These are phyloP conservation scores for Drosophila santomea DNA, from an alignment of 1,140 invertebrate genomes.

Conservation along the genomic window DNA sequence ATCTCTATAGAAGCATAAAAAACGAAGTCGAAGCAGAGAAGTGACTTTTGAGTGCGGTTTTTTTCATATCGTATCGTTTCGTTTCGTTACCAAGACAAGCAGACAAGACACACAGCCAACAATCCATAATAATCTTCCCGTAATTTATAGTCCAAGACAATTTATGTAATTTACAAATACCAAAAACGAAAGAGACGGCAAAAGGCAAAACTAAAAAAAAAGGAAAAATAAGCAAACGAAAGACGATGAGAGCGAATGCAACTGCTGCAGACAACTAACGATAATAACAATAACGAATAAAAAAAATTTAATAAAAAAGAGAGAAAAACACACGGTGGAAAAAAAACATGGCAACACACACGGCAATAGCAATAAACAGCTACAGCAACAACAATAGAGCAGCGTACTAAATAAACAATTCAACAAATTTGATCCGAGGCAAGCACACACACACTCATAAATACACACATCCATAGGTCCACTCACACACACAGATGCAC, in stretches of 20 bases:
- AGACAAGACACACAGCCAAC: constrained; percentile 46
- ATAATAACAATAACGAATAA: constrained; percentile 78
- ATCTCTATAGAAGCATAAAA: constrained; percentile 74
- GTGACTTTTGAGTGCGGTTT: constrained; percentile 30
- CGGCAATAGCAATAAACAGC: constrained; percentile 51
- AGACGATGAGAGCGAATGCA: constrained; percentile 59
- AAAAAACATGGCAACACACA: constrained; percentile 36
- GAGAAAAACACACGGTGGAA: constrained; percentile 23
- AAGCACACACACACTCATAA: constrained; percentile 43
- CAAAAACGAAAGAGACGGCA: constrained; percentile 74
- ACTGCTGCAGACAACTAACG: constrained; percentile 66
- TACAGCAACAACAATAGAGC: constrained; percentile 57
- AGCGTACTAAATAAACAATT: constrained; percentile 83
- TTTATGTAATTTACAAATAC: constrained; percentile 83
- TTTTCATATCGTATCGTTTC: constrained; percentile 10
- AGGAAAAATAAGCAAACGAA: constrained; percentile 8
- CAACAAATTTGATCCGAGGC: constrained; percentile 83
- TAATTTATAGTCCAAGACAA: constrained; percentile 83
- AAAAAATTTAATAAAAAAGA: constrained; percentile 44
- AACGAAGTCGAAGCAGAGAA: constrained; percentile 29
- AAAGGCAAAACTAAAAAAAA: constrained; percentile 36
- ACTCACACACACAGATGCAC: constrained; percentile 27
- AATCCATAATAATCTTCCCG: constrained; percentile 83
- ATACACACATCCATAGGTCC: constrained; percentile 10
- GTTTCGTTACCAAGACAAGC: constrained; percentile 20